Evolutionary conservation across 2,797 vertebrate genomes (phyloP).

Genomic region (Coregonus suidteri): DNA sequence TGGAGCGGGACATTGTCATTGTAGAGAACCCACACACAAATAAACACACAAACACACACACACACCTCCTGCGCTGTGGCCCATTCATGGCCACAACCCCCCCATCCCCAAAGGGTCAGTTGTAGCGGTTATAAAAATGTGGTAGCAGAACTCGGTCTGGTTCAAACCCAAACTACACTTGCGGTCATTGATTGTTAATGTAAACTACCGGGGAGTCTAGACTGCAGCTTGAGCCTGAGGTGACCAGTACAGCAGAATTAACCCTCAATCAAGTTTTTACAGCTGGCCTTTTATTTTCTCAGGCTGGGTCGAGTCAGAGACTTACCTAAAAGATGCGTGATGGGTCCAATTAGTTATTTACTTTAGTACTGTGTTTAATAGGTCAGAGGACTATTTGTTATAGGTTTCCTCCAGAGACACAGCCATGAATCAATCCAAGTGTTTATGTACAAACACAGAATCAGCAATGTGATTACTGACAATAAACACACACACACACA

Average conservation of each 20-base stretch:
- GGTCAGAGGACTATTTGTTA: conserved; percentile 70
- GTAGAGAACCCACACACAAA: conserved; percentile 6
- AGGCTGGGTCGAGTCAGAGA: background rate
- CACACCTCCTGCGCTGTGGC: background rate
- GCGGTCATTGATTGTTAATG: conserved; percentile 48
- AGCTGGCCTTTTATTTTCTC: conserved; percentile 33
- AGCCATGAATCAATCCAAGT: conserved; percentile 62
- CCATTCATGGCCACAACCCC: background rate
- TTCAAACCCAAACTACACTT: conserved; percentile 38
- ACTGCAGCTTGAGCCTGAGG: conserved; percentile 37
- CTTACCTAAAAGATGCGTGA: conserved; percentile 42
- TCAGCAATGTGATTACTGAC: conserved; percentile 65
- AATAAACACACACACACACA: conserved; percentile 45
- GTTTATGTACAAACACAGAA: conserved; percentile 71
- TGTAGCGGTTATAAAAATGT: conserved; percentile 34
- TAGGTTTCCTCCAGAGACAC: conserved; percentile 61
- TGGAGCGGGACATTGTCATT: conserved; percentile 10
- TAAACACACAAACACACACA: background rate
- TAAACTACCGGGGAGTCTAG: conserved; percentile 44
- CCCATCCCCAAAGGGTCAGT: background rate
- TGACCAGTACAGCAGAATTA: conserved; percentile 45
- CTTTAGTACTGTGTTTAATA: conserved; percentile 56
- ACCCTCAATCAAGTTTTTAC: conserved; percentile 31
- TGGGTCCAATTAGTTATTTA: conserved; percentile 61
- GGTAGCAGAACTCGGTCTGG: conserved; percentile 9